Percentiles rank a stretch among this genome's conserved stretches.
phyloP scores from a whole-genome alignment of 2,113 vertebrate genomes.

The Gila orcuttii region DNA sequence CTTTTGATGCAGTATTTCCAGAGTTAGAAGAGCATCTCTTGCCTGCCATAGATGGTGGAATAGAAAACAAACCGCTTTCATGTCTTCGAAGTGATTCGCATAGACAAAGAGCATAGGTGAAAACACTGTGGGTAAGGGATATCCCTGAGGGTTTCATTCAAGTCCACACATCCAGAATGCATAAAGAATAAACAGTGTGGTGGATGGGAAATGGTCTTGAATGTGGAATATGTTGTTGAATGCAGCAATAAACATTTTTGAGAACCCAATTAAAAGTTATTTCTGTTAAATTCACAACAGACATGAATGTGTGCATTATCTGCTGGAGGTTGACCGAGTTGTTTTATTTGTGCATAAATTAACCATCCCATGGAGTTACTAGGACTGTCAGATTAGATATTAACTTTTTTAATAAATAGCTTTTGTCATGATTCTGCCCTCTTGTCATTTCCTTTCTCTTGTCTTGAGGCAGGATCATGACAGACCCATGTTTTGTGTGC shows the following conservation, averaged over 20 bases:
- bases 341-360: slow-evolving; percentile 20
- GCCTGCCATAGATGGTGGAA: slow-evolving; percentile 23
- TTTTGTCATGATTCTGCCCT: too few species aligned
- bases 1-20: not conserved
- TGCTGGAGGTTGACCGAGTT: not conserved
- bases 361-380: not conserved
- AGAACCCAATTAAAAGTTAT: not conserved
- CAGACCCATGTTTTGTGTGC: too few species aligned
- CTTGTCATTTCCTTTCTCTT: too few species aligned
- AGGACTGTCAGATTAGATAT: not conserved
- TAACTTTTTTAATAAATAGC: not conserved
- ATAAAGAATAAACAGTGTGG: slow-evolving; percentile 46
- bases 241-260: not conserved
- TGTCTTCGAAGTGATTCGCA: slow-evolving; percentile 32
- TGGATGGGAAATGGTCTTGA: slow-evolving; percentile 1
- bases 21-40: slow-evolving; percentile 8
- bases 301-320: not conserved
- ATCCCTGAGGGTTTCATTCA: slow-evolving; percentile 43
- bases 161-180: slow-evolving; percentile 45
- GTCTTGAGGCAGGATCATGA: too few species aligned
- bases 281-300: slow-evolving; percentile 4
- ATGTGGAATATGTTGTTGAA: not conserved
- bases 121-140: slow-evolving; percentile 55
- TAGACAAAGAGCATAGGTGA: slow-evolving; percentile 33
- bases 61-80: slow-evolving; percentile 39